Base-by-base conservation (phyloP, 1,140 invertebrate species). In the Belonocnema kinseyi region DNA sequence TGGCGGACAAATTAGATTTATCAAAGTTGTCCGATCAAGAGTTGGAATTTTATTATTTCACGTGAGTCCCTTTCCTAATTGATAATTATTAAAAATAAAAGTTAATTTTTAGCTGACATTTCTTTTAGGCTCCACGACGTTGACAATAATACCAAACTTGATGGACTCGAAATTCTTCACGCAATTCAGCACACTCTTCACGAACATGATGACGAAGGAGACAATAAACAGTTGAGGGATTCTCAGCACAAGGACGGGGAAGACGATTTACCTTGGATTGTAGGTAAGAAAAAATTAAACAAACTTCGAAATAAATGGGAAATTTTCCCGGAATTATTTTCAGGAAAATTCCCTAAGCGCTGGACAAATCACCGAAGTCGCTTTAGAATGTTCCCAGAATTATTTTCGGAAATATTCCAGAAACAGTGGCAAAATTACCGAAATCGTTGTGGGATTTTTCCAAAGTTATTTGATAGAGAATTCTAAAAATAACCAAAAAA, bases 141-240 rank as follows among this genome's bases (percentile, higher is more conserved):
- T 80, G 96, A 97, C 83, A 95, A 94, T 83, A 96, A 97, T 86
- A 94, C 93, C 1, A 95, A 94, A 86, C 90, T 97, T 72, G 96
- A 97, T 88, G 96, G 96, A 12, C 88, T 97, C 66, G 96, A 97
- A 92, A 93, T 97, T 78, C 87, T 97, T 46, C 90, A 95, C 87
- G 94, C 94, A 10, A 92, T 95, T 77, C 93, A 93, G 79, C 94
- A 95, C 79, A 94, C 93, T 1, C 86, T 92, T 53, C 93, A 94
- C 83, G 92, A 93, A 52, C 90, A 93, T 16, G 86, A 86, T 17
- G 76, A 85, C 40, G 75, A 82, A 19, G 79, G 79, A 40, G 33
- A 66, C 4, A 66, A 66, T 16, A 46, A 66, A 21, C 26, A 46
- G 33, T n/a, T 66, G 16, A 66, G 61, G n/a, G 61, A 66, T 40